Evolutionary conservation across 2,113 vertebrate species (phyloP).

Genomic region (Glaucomys volans): DNA sequence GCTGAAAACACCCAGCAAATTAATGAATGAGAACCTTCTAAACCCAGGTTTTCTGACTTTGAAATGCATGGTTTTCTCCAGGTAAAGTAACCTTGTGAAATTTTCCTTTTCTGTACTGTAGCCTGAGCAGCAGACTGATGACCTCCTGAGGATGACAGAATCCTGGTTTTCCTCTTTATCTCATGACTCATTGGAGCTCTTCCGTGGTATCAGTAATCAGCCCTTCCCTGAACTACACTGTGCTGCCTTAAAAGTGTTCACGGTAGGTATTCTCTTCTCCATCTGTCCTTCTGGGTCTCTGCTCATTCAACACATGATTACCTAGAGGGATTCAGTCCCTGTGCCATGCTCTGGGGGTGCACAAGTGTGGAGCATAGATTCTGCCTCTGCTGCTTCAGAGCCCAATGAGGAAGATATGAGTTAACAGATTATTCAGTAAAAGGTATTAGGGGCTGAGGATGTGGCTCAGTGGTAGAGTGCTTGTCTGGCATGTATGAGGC

Average conservation of each 20-base stretch:
- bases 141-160: slow-evolving; percentile 94
- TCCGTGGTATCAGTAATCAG: slow-evolving; percentile 94
- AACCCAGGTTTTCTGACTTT: not conserved
- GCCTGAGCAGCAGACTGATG: slow-evolving; percentile 96
- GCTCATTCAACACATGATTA: not conserved
- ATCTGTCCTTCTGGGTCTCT: not conserved
- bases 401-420: not conserved
- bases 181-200: slow-evolving; percentile 92
- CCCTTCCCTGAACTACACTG: slow-evolving; percentile 97
- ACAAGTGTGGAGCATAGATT: not conserved
- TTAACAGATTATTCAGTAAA: not conserved
- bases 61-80: not conserved
- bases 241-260: slow-evolving; percentile 92
- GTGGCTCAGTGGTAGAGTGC: too few species aligned
- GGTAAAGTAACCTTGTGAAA: not conserved
- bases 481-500: too few species aligned
- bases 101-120: slow-evolving; percentile 70
- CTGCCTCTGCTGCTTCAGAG: not conserved
- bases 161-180: slow-evolving; percentile 94
- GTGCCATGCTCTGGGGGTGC: not conserved
- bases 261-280: slow-evolving; percentile 87
- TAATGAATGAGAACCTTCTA: not conserved
- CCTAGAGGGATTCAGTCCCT: not conserved
- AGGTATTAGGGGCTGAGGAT: too few species aligned
- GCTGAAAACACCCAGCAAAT: not conserved